phyloP scores from a whole-genome alignment of 2,888 invertebrate genomes.

The Seira sanloemensis region DNA sequence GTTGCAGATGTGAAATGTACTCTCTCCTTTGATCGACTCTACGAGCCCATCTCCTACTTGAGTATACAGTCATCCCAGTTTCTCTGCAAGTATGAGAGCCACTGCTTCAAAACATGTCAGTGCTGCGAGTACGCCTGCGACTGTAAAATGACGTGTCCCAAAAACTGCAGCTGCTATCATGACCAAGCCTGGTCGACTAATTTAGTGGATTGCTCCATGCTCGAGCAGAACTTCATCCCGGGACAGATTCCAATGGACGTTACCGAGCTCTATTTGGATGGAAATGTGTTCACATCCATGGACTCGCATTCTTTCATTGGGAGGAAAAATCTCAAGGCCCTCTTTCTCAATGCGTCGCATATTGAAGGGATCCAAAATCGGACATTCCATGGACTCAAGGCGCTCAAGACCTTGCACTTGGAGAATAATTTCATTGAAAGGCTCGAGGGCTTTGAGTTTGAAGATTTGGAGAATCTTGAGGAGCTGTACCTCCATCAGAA shows the following conservation, averaged over 20 bases:
- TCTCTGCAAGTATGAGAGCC: slow-evolving; percentile 88
- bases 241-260: slow-evolving; percentile 92
- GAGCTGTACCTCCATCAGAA: slow-evolving; percentile 87
- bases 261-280: slow-evolving; percentile 90
- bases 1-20: slow-evolving; percentile 89
- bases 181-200: slow-evolving; percentile 92
- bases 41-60: slow-evolving; percentile 84
- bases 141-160: slow-evolving; percentile 94
- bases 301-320: slow-evolving; percentile 91
- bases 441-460: slow-evolving; percentile 87
- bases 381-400: slow-evolving; percentile 89
- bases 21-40: slow-evolving; percentile 86
- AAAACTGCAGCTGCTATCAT: slow-evolving; percentile 91
- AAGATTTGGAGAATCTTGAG: slow-evolving; percentile 83
- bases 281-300: slow-evolving; percentile 86
- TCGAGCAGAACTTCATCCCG: slow-evolving; percentile 80
- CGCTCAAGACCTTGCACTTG: slow-evolving; percentile 85
- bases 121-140: slow-evolving; percentile 95
- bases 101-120: slow-evolving; percentile 91
- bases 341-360: slow-evolving; percentile 87
- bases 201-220: slow-evolving; percentile 86
- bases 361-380: slow-evolving; percentile 87
- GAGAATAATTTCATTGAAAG: slow-evolving; percentile 84
- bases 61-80: slow-evolving; percentile 89
- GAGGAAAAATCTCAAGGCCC: slow-evolving; percentile 84